Evolutionary conservation across 1,140 invertebrate species (phyloP).

Genomic region (Orius laevigatus): DNA sequence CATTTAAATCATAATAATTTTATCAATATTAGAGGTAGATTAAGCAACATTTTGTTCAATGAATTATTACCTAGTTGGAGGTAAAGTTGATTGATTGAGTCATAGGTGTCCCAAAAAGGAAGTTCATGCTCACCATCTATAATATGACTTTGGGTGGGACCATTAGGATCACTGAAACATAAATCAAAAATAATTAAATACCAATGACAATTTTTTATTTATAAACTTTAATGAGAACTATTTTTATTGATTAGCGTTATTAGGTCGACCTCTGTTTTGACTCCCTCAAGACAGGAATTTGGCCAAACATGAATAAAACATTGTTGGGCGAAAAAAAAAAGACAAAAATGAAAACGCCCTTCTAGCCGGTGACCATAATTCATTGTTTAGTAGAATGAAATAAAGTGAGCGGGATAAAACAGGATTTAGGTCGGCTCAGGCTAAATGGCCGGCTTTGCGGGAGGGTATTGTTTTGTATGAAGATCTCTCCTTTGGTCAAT

Average conservation of each 20-base stretch:
- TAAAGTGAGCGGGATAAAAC: no score
- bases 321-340: no score
- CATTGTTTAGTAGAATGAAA: no score
- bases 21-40: neutral
- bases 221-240: no score
- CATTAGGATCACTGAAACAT: constrained; percentile 49
- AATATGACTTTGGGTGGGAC: constrained; percentile 21
- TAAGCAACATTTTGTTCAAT: neutral
- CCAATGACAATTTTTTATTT: no score
- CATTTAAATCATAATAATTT: neutral
- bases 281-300: neutral
- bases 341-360: no score
- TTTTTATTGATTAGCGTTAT: no score
- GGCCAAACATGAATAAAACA: neutral
- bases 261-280: neutral
- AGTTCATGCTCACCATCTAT: constrained; percentile 23
- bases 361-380: no score
- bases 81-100: constrained; percentile 75
- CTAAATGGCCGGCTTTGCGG: no score
- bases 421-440: no score
- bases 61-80: constrained; percentile 51
- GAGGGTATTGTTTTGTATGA: no score
- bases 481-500: no score
- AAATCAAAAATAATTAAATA: neutral
- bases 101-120: constrained; percentile 77